A percentile compares a stretch with the other conserved stretches of the same genome.
These are phyloP conservation scores for Metalampra italica DNA, from an alignment of 2,888 invertebrate species.

Conservation along the genomic window DNA sequence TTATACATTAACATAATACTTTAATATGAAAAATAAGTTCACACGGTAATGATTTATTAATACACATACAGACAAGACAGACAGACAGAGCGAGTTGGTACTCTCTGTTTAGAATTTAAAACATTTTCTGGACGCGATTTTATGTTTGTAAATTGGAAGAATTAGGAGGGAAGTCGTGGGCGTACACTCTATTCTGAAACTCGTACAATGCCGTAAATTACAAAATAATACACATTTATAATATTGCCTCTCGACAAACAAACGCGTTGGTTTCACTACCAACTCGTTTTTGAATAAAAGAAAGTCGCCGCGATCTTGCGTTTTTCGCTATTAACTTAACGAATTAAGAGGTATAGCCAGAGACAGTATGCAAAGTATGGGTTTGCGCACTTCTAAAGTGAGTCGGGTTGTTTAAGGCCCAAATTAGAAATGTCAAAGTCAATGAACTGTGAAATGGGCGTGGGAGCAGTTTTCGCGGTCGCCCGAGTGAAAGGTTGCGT, in stretches of 20 bases:
- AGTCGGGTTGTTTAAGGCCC: conserved; percentile 29
- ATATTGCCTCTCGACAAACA: neutral
- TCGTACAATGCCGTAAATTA: neutral
- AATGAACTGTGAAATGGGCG: conserved; percentile 31
- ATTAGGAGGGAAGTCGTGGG: neutral
- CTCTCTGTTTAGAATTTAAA: no score
- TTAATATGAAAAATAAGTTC: no score
- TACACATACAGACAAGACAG: no score
- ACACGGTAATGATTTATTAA: no score
- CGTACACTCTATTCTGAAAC: neutral
- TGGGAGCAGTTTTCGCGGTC: conserved; percentile 11
- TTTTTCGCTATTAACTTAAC: conserved; percentile 30
- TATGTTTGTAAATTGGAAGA: no score
- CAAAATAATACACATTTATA: no score
- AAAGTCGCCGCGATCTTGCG: conserved; percentile 38
- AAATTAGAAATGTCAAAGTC: conserved; percentile 53
- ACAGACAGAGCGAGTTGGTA: no score
- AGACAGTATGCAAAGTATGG: conserved; percentile 14
- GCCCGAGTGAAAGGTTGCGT: conserved; percentile 4
- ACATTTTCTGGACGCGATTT: no score
- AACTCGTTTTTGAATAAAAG: conserved; percentile 46
- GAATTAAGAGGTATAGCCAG: conserved; percentile 20
- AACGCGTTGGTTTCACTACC: conserved; percentile 39
- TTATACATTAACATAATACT: no score
- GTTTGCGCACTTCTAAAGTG: conserved; percentile 15